Evolutionary conservation across 2,888 invertebrate genomes (phyloP), one percentile per base, ranked within the genome.

Genomic region (Hedychridium roseum): DNA sequence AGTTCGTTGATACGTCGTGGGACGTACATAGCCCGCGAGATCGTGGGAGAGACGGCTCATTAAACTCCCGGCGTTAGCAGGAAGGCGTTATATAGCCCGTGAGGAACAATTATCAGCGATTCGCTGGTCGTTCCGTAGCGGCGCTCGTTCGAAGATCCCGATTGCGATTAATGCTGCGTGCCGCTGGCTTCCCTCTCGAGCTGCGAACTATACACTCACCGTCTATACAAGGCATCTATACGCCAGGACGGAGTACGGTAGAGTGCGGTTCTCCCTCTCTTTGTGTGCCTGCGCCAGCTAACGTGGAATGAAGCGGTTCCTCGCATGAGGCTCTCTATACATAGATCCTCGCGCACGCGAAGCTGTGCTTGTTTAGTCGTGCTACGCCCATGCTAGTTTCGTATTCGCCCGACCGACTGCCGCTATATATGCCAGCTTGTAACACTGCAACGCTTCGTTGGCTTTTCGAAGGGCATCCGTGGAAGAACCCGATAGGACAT

Each of bases 401-500:
- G 43, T 39, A 44, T 30, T 44, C 47, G 47, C 46, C 43, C 49
- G 41, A 52, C 46, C 57, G 51, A 50, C 40, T 57, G 51, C 51
- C 23, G 48, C 45, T n/a, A n/a, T n/a, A n/a, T n/a, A n/a, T 49
- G 39, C 48, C 54, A 44, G 50, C 57, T 50, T 48, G 50, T 39
- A 23, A 40, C 37, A 48, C 47, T 53, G 45, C 50, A 40, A 57
- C 57, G 57, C 57, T 51, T 37, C 48, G 54, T 28, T 54, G 54
- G 34, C 31, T 54, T 46, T 48, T 51, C 54, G 44, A 46, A 45
- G 28, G 44, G 44, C 37, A 21, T 32, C 43, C 20, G 18, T 7
- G 28, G 7, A 17, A 20, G 20, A n/a, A n/a, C n/a, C n/a, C n/a
- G n/a, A n/a, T n/a, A n/a, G n/a, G n/a, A n/a, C n/a, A n/a, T n/a